Conservation (phyloP, 2,888 invertebrate species). For the Pyrgus malvae region DNA sequence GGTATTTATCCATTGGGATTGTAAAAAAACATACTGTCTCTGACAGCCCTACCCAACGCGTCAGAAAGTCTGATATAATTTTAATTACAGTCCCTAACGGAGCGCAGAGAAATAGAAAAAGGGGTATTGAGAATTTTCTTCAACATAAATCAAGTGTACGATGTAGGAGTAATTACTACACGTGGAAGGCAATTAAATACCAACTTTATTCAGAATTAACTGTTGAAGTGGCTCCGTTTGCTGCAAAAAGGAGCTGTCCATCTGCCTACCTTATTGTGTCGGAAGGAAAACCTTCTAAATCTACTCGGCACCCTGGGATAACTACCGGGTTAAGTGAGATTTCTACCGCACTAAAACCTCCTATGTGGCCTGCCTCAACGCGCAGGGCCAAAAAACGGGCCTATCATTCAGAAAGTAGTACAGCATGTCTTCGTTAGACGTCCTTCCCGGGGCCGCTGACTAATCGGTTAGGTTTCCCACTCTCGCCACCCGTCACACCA, state of each 20-base stretch:
- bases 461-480: too few relatives aligned
- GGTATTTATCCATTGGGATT: background rate
- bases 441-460: too few relatives aligned
- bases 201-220: background rate
- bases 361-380: too few relatives aligned
- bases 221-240: background rate
- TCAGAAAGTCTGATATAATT: constrained; percentile 40
- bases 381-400: too few relatives aligned
- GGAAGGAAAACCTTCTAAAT: too few relatives aligned
- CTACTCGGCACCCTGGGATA: too few relatives aligned
- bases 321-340: too few relatives aligned
- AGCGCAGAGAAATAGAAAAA: constrained; percentile 31
- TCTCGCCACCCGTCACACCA: too few relatives aligned
- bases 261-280: too few relatives aligned
- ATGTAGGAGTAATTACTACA: background rate
- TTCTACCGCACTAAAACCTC: too few relatives aligned
- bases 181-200: background rate
- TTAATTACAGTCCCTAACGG: constrained; percentile 43
- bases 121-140: constrained; percentile 15
- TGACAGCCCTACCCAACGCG: constrained; percentile 31
- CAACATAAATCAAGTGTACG: constrained; percentile 1
- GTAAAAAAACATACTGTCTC: background rate
- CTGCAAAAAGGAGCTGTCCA: background rate
- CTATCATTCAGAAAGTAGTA: too few relatives aligned
- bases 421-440: too few relatives aligned